These are phyloP conservation scores for Dioctria linearis DNA, from an alignment of 2,888 invertebrate species.

Conservation along the genomic window DNA sequence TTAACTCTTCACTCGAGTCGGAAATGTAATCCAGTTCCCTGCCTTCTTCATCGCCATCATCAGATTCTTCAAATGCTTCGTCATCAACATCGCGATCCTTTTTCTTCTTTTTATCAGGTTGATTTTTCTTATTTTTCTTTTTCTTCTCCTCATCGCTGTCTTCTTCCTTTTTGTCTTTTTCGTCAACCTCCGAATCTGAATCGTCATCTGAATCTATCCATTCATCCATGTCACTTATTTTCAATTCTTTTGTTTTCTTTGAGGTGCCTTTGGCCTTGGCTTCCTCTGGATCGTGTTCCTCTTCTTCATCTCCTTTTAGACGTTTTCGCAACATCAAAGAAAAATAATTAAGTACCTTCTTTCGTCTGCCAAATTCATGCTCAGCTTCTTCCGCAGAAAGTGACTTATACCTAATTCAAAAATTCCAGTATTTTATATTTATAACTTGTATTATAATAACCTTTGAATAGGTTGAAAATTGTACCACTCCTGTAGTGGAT, in stretches of 20 bases:
- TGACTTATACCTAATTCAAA: constrained; percentile 80
- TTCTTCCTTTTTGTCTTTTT: constrained; percentile 77
- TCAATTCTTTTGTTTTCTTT: constrained; percentile 76
- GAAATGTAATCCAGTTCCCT: constrained; percentile 95
- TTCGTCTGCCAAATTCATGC: constrained; percentile 94
- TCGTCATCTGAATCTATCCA: constrained; percentile 90
- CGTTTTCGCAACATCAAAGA: constrained; percentile 94
- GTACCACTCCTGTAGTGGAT: constrained; percentile 94
- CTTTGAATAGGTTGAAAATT: constrained; percentile 71
- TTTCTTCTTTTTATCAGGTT: constrained; percentile 76
- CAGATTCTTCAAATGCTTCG: constrained; percentile 96
- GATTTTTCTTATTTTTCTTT: constrained; percentile 77
- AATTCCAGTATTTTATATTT: background rate
- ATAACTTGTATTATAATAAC: constrained; percentile 32
- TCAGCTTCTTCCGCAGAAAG: constrained; percentile 98
- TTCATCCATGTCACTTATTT: constrained; percentile 95
- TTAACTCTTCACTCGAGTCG: constrained; percentile 82
- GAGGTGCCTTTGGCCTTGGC: constrained; percentile 75
- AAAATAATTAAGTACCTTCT: constrained; percentile 96
- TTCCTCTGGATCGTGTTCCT: constrained; percentile 79
- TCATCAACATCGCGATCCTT: constrained; percentile 88
- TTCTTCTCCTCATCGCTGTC: constrained; percentile 75
- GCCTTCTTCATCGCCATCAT: constrained; percentile 97
- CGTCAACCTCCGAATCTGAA: constrained; percentile 81
- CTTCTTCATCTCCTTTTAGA: constrained; percentile 80